Evolutionary conservation across 1,140 invertebrate genomes (phyloP).

Genomic region (Saccostrea cuccullata): DNA sequence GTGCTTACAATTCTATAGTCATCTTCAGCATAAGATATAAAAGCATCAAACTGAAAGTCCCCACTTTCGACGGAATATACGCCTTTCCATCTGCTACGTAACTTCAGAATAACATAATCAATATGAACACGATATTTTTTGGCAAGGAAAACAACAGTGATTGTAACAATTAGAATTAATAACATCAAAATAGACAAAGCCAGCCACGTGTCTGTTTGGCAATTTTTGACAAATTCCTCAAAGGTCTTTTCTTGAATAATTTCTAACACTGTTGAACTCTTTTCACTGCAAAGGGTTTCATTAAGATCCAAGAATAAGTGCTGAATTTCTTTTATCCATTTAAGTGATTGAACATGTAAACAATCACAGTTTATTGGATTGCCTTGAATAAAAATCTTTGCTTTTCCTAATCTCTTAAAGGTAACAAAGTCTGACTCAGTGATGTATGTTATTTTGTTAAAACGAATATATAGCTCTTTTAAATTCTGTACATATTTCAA

Average conservation of each 20-base stretch:
- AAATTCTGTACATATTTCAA: background rate
- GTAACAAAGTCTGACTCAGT: background rate
- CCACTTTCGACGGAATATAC: background rate
- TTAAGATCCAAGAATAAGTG: background rate
- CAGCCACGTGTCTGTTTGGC: background rate
- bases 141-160: background rate
- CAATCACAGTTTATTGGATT: background rate
- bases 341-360: background rate
- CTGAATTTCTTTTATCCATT: background rate
- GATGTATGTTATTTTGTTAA: background rate
- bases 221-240: background rate
- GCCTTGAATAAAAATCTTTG: background rate
- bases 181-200: background rate
- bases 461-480: background rate
- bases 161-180: background rate
- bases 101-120: background rate
- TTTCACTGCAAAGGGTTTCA: background rate
- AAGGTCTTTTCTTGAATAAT: background rate
- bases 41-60: background rate
- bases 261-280: background rate
- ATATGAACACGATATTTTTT: slow-evolving; percentile 3
- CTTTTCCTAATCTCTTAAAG: background rate
- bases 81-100: background rate
- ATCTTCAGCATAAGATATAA: background rate
- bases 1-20: background rate